Base-by-base conservation (phyloP, 2,113 vertebrate genomes). In the Herpailurus yagouaroundi region DNA sequence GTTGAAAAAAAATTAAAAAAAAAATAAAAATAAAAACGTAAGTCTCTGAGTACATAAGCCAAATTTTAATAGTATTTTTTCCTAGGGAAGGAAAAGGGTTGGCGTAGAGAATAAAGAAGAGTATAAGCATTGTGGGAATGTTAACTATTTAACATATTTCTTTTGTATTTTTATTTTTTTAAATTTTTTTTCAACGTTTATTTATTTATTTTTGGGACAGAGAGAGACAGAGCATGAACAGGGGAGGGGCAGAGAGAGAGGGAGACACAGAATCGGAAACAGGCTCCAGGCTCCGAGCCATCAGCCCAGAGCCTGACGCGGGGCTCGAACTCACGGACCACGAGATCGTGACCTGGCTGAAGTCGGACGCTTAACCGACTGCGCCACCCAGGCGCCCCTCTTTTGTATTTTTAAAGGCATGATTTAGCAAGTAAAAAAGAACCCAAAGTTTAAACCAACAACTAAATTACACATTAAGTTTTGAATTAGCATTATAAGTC, bases 1-100 rank as follows among this genome's bases (percentile, higher is more conserved):
- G n/a, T n/a, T n/a, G n/a, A n/a, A n/a, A n/a, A n/a, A n/a, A n/a
- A n/a, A n/a, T n/a, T n/a, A n/a, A n/a, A n/a, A n/a, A n/a, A n/a
- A n/a, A n/a, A n/a, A n/a, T n/a, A n/a, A n/a, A n/a, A n/a, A n/a
- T 81, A 93, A 97, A 94, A 52, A 41, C 3, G 7, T 36, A 79
- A 83, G 52, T 45, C 33, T 68, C 7, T 55, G n/a, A 71, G 10
- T 55, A 88, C 57, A 73, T 77, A 55, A 93, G 69, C 4, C 85
- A 69, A 91, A 69, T 60, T 45, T 94, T 80, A 94, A 66, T 11
- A 82, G 33, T n/a, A 83, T 76, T 95, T 91, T 36, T 23, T 80
- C 23, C 10, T 16, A 36, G 48, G 23, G 11, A 41, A 45, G 45
- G 29, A 52, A 63, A 92, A 89, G 19, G 9, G 48, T 71, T 90